A percentile compares a stretch with the other conserved stretches of the same genome.
Evolutionary conservation across 2,797 vertebrate genomes (phyloP).

Genomic region (Eulemur coronatus): DNA sequence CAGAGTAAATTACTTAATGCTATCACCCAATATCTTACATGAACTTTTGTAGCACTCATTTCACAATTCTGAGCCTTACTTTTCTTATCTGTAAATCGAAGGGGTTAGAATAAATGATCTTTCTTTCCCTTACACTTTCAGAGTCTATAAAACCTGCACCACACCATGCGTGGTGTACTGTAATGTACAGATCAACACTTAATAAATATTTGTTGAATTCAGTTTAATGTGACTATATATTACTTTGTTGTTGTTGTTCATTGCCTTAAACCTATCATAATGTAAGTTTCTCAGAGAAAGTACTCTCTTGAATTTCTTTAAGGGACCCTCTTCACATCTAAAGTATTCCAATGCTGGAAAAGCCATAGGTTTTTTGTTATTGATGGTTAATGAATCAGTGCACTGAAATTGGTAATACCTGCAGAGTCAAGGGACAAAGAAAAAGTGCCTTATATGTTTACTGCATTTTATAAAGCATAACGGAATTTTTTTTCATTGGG

Average conservation of each 20-base stretch:
- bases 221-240: not conserved
- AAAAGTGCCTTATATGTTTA: not conserved
- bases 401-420: not conserved
- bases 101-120: not conserved
- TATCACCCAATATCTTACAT: not conserved
- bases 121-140: not conserved
- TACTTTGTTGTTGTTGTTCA: not conserved
- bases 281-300: not conserved
- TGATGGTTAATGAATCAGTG: not conserved
- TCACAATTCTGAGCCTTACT: not conserved
- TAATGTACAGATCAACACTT: not conserved
- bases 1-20: not conserved
- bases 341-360: not conserved
- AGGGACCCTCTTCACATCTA: not conserved
- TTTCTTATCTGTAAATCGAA: slow-evolving; percentile 2
- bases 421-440: not conserved
- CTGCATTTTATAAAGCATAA: not conserved
- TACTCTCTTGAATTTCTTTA: not conserved
- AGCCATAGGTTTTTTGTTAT: not conserved
- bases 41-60: not conserved
- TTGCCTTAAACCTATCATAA: not conserved
- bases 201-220: slow-evolving; percentile 6
- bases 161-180: not conserved
- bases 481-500: not conserved
- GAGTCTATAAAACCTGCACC: not conserved